Evolutionary conservation across 2,113 vertebrate genomes (phyloP).

Genomic region (Zingel zingel): DNA sequence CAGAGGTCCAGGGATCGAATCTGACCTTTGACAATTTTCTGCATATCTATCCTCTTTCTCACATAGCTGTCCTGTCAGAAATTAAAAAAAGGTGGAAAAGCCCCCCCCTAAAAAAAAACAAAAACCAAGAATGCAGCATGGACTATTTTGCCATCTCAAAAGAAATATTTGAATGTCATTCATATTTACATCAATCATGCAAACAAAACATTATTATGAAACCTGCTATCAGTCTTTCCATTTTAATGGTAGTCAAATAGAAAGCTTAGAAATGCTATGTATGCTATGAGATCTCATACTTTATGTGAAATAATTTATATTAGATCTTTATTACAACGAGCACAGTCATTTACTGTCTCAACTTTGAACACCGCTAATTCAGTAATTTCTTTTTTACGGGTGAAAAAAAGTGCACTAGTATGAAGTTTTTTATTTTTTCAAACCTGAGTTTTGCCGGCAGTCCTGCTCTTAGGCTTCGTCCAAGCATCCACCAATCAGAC

Average conservation of each 20-base stretch:
- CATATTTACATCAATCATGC: neutral
- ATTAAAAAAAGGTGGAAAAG: too few species aligned
- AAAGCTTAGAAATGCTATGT: neutral
- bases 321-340: neutral
- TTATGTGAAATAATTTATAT: neutral
- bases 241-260: neutral
- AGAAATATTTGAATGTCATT: neutral
- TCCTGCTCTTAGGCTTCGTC: neutral
- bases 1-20: too few species aligned
- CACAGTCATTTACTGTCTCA: too few species aligned
- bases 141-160: neutral
- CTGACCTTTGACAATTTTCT: too few species aligned
- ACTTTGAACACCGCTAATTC: too few species aligned
- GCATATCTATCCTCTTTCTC: too few species aligned
- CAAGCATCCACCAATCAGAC: neutral
- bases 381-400: too few species aligned
- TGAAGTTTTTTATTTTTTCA: neutral
- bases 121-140: too few species aligned
- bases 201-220: neutral
- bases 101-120: too few species aligned
- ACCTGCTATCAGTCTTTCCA: neutral
- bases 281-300: neutral
- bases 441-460: neutral
- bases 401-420: too few species aligned
- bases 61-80: too few species aligned